Base-by-base conservation (phyloP, 2,797 vertebrate genomes). In the Lepilemur ruficaudatus region DNA sequence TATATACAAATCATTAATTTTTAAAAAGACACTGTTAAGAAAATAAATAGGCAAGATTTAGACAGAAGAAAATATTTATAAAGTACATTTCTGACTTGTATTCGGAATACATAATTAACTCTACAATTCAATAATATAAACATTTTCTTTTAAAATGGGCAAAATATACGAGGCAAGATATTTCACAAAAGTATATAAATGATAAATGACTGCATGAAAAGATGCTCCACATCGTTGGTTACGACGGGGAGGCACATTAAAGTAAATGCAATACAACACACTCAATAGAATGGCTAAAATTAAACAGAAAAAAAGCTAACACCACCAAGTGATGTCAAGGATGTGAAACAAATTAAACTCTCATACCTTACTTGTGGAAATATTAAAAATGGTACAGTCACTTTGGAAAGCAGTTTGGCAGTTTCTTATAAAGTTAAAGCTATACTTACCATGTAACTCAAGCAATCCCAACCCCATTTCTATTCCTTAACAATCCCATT, bases 11-110 rank as follows among this genome's bases (percentile, higher is more conserved):
- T 76, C 32, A 73, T 35, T 63, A 88, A 70, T n/a, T 90, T 89
- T 43, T 5, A 72, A 61, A 81, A 95, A 93, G 61, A 18, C 4
- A 81, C 3, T 81, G 14, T 80, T 94, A 79, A 88, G 46, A 87
- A 95, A 96, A 92, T 48, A 80, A 82, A 90, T 2, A 96, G 41
- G 14, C 17, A 93, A 87, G 46, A n/a, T 3, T 86, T 11, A 80
- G 59, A 55, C 35, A 4, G 14, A 46, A 78, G 52, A 93, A 95
- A 89, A 88, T 73, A 91, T 38, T 84, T 70, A 94, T 50, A 81
- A 94, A 90, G 23, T 75, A 59, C 2, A 35, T 79, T 85, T 65
- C 30, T 88, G 50, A 69, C 17, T 79, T 88, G 17, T 50, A 69
- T 52, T 85, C 35, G 46, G 20, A 88, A 78, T 78, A 81, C 25